Evolutionary conservation across 2,888 invertebrate genomes (phyloP).

Genomic region (Cecidostiba fungosa): DNA sequence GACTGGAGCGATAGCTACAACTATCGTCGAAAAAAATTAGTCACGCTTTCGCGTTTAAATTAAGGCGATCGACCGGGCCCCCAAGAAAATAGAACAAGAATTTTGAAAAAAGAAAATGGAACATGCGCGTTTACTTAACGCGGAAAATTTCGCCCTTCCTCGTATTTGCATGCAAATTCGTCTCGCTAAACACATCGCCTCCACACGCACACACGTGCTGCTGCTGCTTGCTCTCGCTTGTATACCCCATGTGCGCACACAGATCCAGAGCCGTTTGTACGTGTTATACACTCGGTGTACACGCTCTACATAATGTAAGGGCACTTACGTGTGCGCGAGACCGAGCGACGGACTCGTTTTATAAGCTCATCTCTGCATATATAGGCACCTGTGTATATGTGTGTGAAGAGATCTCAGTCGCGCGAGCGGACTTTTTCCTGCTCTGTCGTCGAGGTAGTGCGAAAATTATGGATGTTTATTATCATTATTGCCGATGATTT

Average conservation of each 20-base stretch:
- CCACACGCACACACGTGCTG: not conserved
- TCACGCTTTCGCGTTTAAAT: too few relatives aligned
- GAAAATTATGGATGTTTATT: conserved; percentile 4
- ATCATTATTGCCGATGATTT: not conserved
- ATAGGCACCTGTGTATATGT: not conserved
- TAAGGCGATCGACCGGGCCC: not conserved
- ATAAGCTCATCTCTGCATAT: not conserved
- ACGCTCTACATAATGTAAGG: conserved; percentile 38
- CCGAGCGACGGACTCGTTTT: not conserved
- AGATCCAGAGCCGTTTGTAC: not conserved
- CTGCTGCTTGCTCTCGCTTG: not conserved
- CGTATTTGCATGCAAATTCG: conserved; percentile 13
- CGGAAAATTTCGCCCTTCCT: not conserved
- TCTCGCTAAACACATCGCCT: not conserved
- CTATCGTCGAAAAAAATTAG: too few relatives aligned
- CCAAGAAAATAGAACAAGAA: not conserved
- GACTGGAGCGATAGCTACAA: too few relatives aligned
- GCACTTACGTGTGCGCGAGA: not conserved
- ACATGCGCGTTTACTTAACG: not conserved
- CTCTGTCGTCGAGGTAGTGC: not conserved
- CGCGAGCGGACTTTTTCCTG: conserved; percentile 1
- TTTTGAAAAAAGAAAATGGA: too few relatives aligned
- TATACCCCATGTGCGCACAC: not conserved
- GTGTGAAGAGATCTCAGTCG: conserved; percentile 7
- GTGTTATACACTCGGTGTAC: not conserved